Base-by-base conservation (phyloP, 2,797 vertebrate genomes). In the Phataginus tricuspis region DNA sequence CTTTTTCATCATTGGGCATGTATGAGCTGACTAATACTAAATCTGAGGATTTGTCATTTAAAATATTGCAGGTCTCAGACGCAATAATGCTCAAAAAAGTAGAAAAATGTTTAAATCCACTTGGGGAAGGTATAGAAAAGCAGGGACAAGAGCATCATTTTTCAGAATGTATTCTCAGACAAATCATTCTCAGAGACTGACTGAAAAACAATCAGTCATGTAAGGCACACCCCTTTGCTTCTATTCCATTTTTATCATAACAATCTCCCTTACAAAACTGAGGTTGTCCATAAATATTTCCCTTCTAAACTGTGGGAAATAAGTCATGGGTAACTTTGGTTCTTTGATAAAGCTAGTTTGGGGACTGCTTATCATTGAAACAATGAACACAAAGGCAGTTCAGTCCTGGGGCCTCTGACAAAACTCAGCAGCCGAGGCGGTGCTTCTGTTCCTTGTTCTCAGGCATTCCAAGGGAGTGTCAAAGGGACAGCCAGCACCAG, bases 251-350 rank as follows among this genome's bases (percentile, higher is more conserved):
- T 95, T 0, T 75, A 97, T 97, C 91, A 93, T 51, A 91, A 93
- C 96, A 95, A 96, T 90, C 97, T 98, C 89, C 49, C 80, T 83
- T 96, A 90, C 86, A 98, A 97, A 97, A 97, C 19, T 96, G 93
- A 96, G 71, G 95, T 84, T 96, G 96, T 97, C 96, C 1, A 91
- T 63, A 97, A 98, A 97, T 97, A 96, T 98, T 98, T 98, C 96
- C 86, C 57, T 97, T 95, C 95, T 95, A 86, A 97, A 94, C 98
- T 98, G 97, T 98, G 98, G 98, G 98, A 98, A 98, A 98, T 97
- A 82, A 97, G 91, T 2, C 0, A 86, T 89, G 96, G 98, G 96
- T 97, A 98, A 86, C 93, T 95, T 80, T 97, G 97, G 97, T 94
- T 97, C 90, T 95, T 86, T 86, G 97, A 94, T 97, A 98, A 97